These are phyloP conservation scores for Cryptosula pallasiana DNA, from an alignment of 2,888 invertebrate genomes.

Conservation along the genomic window DNA sequence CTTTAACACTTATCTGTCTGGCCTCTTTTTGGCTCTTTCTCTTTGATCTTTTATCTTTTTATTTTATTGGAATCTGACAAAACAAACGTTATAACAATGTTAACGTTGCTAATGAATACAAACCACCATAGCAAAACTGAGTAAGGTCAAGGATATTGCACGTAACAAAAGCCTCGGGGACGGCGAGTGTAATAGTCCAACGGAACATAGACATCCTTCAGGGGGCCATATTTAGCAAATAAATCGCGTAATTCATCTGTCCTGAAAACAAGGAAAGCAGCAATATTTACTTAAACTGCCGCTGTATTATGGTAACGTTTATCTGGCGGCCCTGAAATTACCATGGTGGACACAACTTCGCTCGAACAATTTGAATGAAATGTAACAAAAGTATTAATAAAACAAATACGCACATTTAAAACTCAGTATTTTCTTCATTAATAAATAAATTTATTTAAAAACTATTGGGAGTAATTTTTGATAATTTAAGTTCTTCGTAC, in stretches of 20 bases:
- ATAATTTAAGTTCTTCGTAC: no score
- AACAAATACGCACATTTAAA: no score
- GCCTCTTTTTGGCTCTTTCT: constrained; percentile 22
- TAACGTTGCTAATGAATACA: not conserved
- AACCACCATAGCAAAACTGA: not conserved
- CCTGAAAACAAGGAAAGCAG: constrained; percentile 35
- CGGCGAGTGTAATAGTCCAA: constrained; percentile 55
- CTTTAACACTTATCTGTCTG: constrained; percentile 7
- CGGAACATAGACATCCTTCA: constrained; percentile 57
- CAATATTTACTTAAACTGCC: not conserved
- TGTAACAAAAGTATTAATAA: no score
- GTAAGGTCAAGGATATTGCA: constrained; percentile 56
- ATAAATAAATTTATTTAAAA: no score
- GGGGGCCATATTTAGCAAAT: constrained; percentile 56
- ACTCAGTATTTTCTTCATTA: no score
- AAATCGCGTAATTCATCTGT: constrained; percentile 54
- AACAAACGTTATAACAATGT: not conserved
- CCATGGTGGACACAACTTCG: no score
- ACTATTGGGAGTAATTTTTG: no score
- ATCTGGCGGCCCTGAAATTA: no score
- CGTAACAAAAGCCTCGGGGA: constrained; percentile 56
- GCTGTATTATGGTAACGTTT: no score
- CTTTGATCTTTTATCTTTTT: constrained; percentile 19
- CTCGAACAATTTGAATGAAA: no score
- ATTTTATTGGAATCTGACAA: constrained; percentile 12